Percentiles rank a stretch among this genome's conserved stretches.
Evolutionary conservation across 37 sponge, comb jelly and placozoan genomes (phyloP).

Genomic region (Spongia lamella): DNA sequence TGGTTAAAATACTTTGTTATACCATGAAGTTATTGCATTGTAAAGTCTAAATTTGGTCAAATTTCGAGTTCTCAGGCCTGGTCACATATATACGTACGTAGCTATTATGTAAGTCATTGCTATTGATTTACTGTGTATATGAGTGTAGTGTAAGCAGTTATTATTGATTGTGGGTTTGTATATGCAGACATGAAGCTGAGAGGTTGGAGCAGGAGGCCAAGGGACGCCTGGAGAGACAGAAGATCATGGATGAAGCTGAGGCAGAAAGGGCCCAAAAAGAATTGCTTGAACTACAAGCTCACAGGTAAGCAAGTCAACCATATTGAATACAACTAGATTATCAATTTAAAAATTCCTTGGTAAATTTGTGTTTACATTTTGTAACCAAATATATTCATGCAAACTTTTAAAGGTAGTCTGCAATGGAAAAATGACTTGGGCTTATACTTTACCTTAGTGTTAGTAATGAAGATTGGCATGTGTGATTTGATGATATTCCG

Average conservation of each 20-base stretch:
- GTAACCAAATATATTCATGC: background rate
- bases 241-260: slow-evolving; percentile 99
- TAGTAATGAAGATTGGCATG: too few species aligned
- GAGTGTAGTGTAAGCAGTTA: background rate
- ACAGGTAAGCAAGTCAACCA: slow-evolving; percentile 37
- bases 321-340: background rate
- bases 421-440: too few species aligned
- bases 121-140: background rate
- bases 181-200: slow-evolving; percentile 92
- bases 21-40: too few species aligned
- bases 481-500: too few species aligned
- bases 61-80: too few species aligned
- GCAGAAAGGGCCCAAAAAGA: slow-evolving; percentile 93
- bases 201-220: slow-evolving; percentile 96
- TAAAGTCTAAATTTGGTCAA: too few species aligned
- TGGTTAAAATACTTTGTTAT: too few species aligned
- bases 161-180: background rate
- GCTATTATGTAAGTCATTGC: background rate
- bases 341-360: background rate
- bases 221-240: slow-evolving; percentile 96
- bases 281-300: slow-evolving; percentile 92
- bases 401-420: background rate
- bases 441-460: too few species aligned
- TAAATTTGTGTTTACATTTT: background rate
- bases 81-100: too few species aligned